A percentile compares a stretch with the other conserved stretches of the same genome.
Conservation (phyloP, 2,113 vertebrate genomes). For the Lota lota region DNA sequence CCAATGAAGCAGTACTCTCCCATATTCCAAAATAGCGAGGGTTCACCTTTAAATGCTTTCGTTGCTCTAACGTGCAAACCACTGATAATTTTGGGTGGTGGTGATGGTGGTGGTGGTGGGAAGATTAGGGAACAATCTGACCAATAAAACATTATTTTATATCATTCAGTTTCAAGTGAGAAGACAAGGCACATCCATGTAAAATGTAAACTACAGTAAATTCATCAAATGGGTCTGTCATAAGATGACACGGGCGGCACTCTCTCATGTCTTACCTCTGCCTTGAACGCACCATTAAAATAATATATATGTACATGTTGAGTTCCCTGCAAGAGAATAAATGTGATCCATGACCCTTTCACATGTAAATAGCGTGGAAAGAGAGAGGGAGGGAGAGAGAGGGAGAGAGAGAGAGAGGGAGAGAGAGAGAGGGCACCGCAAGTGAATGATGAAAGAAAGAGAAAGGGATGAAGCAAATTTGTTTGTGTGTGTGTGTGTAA, state of each 20-base stretch:
- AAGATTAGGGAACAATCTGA: not conserved
- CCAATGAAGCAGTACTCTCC: too few species aligned
- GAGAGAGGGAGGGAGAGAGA: constrained; percentile 20
- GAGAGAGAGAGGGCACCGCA: constrained; percentile 1
- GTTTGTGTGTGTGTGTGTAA: constrained; percentile 15
- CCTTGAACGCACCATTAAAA: too few species aligned
- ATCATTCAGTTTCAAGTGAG: constrained; percentile 37
- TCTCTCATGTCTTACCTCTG: too few species aligned
- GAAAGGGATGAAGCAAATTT: too few species aligned
- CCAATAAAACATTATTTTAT: constrained; percentile 48
- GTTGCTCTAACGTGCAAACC: constrained; percentile 6
- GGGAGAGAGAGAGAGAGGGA: constrained; percentile 10
- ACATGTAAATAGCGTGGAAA: not conserved
- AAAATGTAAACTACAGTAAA: too few species aligned
- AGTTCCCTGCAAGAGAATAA: too few species aligned
- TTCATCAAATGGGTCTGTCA: too few species aligned
- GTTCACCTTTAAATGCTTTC: constrained; percentile 21
- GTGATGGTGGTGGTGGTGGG: not conserved
- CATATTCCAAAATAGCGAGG: not conserved
- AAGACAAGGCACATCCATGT: not conserved
- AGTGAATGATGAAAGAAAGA: not conserved
- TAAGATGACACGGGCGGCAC: too few species aligned
- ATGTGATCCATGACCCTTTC: not conserved
- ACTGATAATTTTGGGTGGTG: constrained; percentile 29
- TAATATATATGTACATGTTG: constrained; percentile 11